Conservation (phyloP, 37 sponge, comb jelly and placozoan genomes). For the Theonella swinhoei region DNA sequence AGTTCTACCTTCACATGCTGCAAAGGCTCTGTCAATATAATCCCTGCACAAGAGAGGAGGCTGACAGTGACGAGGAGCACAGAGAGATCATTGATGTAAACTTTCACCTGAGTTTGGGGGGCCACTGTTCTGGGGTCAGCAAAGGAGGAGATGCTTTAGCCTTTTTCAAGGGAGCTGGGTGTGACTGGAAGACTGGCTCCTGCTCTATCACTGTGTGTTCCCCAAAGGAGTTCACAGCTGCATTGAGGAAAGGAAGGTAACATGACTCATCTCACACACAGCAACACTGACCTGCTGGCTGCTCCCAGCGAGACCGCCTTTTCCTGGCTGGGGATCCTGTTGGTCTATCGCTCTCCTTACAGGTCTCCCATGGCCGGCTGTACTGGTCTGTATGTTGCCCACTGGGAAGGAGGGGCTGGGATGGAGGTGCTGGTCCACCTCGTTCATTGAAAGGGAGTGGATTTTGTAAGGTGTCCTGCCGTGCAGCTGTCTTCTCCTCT, state of each 20-base stretch:
- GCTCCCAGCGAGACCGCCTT: slow-evolving; percentile 3
- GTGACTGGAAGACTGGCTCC: too few relatives aligned
- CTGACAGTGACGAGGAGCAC: background rate
- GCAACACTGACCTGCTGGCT: background rate
- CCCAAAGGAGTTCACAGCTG: too few relatives aligned
- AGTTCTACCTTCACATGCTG: slow-evolving; percentile 29
- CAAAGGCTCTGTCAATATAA: slow-evolving; percentile 75
- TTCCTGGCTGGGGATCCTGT: background rate
- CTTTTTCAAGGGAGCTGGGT: too few relatives aligned
- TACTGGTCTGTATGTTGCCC: background rate
- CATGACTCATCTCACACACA: too few relatives aligned
- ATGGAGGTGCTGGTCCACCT: too few relatives aligned
- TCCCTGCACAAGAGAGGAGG: slow-evolving; percentile 13
- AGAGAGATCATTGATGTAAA: background rate
- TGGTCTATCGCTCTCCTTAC: background rate
- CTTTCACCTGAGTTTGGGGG: slow-evolving; percentile 23
- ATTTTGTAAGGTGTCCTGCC: background rate
- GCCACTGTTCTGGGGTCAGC: slow-evolving; percentile 23
- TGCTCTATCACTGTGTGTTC: too few relatives aligned
- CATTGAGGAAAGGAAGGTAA: too few relatives aligned
- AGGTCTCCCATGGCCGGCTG: background rate
- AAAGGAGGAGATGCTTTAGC: too few relatives aligned
- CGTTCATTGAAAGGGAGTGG: background rate
- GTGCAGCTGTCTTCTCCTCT: background rate
- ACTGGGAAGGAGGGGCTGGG: background rate